A percentile compares a stretch with the other conserved stretches of the same genome.
Evolutionary conservation across 92 coral and sea anemone genomes (phyloP).

Genomic region (Galaxea fascicularis): DNA sequence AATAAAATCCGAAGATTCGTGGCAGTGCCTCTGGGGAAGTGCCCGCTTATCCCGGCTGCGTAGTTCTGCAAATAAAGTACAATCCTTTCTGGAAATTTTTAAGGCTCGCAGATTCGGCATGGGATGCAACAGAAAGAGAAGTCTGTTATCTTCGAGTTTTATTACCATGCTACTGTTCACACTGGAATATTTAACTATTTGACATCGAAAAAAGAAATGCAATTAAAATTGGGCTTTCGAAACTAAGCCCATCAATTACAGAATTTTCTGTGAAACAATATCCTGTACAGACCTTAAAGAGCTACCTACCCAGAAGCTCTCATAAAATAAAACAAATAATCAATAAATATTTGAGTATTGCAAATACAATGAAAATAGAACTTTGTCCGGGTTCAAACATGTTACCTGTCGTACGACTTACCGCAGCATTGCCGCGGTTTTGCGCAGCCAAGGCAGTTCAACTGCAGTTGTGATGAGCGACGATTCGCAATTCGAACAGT

Average conservation of each 20-base stretch:
- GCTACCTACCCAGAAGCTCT: constrained; percentile 1
- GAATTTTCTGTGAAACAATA: constrained; percentile 37
- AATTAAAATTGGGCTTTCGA: constrained; percentile 13
- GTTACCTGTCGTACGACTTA: not conserved
- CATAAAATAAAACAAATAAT: constrained; percentile 41
- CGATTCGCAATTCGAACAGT: too few relatives aligned
- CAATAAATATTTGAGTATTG: constrained; percentile 34
- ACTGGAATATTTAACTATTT: constrained; percentile 20
- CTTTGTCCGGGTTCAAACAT: not conserved
- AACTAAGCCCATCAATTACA: constrained; percentile 24
- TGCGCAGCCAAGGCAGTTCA: not conserved
- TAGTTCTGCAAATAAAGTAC: too few relatives aligned
- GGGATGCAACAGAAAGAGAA: not conserved
- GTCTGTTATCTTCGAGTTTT: constrained; percentile 14
- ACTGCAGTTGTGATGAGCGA: too few relatives aligned
- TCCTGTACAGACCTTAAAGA: constrained; percentile 36
- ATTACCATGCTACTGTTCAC: constrained; percentile 46
- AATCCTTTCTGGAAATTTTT: too few relatives aligned
- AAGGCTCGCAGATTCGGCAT: too few relatives aligned
- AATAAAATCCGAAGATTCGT: too few relatives aligned
- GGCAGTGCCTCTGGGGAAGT: too few relatives aligned
- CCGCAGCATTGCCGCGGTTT: not conserved
- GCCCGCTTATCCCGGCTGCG: too few relatives aligned
- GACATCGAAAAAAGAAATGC: constrained; percentile 20
- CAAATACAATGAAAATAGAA: constrained; percentile 23